Percentiles rank a stretch among this genome's conserved stretches.
Evolutionary conservation across 2,797 vertebrate genomes (phyloP).

Genomic region (Enteromius viviparus): DNA sequence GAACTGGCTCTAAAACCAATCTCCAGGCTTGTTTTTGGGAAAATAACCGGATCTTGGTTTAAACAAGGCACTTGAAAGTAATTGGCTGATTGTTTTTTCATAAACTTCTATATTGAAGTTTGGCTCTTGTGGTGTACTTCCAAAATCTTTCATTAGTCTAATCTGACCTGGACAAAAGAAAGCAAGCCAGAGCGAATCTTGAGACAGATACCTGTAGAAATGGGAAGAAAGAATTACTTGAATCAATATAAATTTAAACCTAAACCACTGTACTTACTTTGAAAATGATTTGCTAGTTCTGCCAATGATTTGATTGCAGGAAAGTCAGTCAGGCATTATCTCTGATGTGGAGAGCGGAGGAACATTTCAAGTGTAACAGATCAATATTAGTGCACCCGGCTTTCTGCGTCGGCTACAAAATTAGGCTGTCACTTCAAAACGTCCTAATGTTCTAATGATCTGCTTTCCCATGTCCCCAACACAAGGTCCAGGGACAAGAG

Average conservation of each 20-base stretch:
- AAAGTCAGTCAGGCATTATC: constrained; percentile 20
- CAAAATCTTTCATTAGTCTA: not conserved
- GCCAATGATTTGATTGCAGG: constrained; percentile 22
- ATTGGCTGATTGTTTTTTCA: constrained; percentile 35
- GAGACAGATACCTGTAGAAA: constrained; percentile 4
- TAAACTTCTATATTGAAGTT: constrained; percentile 35
- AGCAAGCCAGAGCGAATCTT: not conserved
- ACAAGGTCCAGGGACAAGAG: constrained; percentile 54
- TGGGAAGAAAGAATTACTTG: not conserved
- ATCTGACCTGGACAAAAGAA: constrained; percentile 7
- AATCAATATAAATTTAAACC: constrained; percentile 30
- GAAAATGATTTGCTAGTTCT: constrained; percentile 24
- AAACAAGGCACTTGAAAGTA: constrained; percentile 34
- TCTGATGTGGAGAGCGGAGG: not conserved
- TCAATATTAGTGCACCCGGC: constrained; percentile 15
- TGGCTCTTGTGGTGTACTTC: constrained; percentile 13
- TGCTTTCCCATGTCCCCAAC: constrained; percentile 14
- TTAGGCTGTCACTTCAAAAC: constrained; percentile 22
- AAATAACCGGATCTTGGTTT: not conserved
- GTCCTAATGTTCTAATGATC: constrained; percentile 34
- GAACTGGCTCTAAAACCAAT: not conserved
- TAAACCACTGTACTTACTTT: constrained; percentile 21
- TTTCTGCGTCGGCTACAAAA: not conserved
- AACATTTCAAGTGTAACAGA: constrained; percentile 39
- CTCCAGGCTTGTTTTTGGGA: not conserved